Conservation (phyloP, 2,797 vertebrate genomes). For the Syndactyla subalaris region DNA sequence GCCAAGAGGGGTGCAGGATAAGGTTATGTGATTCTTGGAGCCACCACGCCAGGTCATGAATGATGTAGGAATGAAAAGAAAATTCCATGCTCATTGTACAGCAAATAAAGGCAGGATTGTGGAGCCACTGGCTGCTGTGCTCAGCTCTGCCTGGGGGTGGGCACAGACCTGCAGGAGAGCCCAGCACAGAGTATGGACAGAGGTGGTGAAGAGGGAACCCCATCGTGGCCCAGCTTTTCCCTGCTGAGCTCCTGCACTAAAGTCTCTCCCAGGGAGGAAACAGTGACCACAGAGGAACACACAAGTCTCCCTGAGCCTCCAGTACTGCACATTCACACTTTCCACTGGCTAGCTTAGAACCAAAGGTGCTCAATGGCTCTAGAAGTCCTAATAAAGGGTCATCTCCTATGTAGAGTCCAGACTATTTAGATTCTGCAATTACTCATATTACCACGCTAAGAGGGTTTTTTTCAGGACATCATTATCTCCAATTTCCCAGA, state of each 20-base stretch:
- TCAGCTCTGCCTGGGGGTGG: not conserved
- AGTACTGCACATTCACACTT: not conserved
- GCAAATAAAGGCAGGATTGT: constrained; percentile 72
- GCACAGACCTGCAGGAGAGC: not conserved
- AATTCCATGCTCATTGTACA: constrained; percentile 52
- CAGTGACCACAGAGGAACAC: not conserved
- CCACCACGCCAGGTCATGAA: constrained; percentile 48
- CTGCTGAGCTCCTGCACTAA: not conserved
- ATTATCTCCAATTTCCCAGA: not conserved
- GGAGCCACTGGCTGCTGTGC: not conserved
- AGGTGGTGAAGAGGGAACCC: not conserved
- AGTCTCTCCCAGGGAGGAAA: not conserved
- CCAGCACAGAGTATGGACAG: not conserved
- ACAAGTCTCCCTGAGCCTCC: not conserved
- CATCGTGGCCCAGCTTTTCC: not conserved
- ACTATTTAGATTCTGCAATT: not conserved
- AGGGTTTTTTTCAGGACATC: not conserved
- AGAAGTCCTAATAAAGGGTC: not conserved
- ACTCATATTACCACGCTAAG: not conserved
- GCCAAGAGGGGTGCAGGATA: constrained; percentile 48
- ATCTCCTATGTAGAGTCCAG: not conserved
- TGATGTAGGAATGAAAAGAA: constrained; percentile 71
- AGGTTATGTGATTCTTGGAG: constrained; percentile 75
- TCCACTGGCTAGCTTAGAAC: not conserved
- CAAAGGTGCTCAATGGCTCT: not conserved